Conservation (phyloP, 35 echinoderm and acorn worm genomes). For the Eucidaris tribuloides region DNA sequence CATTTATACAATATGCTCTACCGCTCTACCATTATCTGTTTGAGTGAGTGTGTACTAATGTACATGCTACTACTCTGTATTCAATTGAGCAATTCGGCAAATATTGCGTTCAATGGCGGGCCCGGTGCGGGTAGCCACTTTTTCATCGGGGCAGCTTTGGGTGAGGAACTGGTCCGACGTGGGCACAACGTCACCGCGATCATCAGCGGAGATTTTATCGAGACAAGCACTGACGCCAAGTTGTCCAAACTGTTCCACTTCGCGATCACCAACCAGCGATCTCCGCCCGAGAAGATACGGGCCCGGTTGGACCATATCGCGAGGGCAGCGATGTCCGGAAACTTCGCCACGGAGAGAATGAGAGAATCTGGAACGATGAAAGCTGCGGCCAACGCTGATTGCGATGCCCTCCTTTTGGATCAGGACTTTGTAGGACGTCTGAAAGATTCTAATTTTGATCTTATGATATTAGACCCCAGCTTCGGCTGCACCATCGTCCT, state of each 20-base stretch:
- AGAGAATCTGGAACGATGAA: not conserved
- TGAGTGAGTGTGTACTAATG: too few species aligned
- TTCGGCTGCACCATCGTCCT: not conserved
- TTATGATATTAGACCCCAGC: not conserved
- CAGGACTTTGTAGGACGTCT: not conserved
- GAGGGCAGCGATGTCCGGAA: not conserved
- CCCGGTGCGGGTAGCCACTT: constrained; percentile 19
- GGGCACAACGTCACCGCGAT: constrained; percentile 17
- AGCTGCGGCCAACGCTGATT: not conserved
- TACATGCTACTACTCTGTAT: too few species aligned
- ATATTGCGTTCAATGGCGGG: not conserved
- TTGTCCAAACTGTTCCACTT: not conserved
- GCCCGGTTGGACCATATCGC: not conserved
- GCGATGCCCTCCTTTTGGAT: not conserved
- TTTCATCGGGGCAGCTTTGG: not conserved
- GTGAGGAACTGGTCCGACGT: not conserved
- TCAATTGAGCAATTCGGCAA: not conserved
- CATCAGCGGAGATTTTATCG: not conserved
- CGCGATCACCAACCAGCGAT: not conserved
- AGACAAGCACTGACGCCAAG: not conserved
- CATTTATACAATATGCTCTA: too few species aligned
- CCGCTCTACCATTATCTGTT: too few species aligned
- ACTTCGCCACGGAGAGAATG: not conserved
- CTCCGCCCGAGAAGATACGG: not conserved
- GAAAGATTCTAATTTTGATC: not conserved